Percentiles rank a stretch among this genome's conserved stretches.
Evolutionary conservation across 2,113 vertebrate genomes (phyloP).

Genomic region (Elaphurus davidianus): DNA sequence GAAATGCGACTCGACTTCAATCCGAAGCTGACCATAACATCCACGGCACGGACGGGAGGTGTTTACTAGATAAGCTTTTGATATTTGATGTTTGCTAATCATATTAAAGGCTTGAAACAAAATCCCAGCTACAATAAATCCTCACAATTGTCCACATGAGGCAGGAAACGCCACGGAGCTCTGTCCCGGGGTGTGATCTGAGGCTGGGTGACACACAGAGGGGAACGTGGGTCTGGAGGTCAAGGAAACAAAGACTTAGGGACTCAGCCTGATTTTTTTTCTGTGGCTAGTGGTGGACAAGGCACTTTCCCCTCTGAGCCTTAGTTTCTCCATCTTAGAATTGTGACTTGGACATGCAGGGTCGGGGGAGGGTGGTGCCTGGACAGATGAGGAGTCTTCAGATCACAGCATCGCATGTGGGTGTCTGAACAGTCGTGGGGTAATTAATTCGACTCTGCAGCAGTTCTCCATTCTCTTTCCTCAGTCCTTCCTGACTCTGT

Average conservation of each 20-base stretch:
- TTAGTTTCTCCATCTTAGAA: neutral
- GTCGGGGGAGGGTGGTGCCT: neutral
- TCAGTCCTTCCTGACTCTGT: conserved; percentile 35
- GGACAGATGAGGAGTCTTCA: neutral
- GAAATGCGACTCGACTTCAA: conserved; percentile 71
- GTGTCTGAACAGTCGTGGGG: conserved; percentile 15
- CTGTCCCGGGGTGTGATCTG: neutral
- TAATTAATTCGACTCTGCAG: conserved; percentile 60
- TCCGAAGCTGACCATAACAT: conserved; percentile 59
- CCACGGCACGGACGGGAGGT: conserved; percentile 45
- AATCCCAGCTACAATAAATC: conserved; percentile 62
- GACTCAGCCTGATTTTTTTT: neutral
- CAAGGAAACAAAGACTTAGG: neutral
- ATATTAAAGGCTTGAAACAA: conserved; percentile 70
- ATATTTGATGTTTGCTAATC: conserved; percentile 74
- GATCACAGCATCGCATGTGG: rapidly evolving
- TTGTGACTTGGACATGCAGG: neutral
- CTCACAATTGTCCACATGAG: conserved; percentile 21
- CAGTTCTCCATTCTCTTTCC: conserved; percentile 34
- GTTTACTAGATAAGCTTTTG: conserved; percentile 73
- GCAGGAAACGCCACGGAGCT: neutral
- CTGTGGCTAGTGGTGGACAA: no score
- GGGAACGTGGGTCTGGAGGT: neutral
- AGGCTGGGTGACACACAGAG: neutral
- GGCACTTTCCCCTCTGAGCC: neutral